Conservation (phyloP, 64 coral and sea anemone genomes). For the Montipora efflorescens region DNA sequence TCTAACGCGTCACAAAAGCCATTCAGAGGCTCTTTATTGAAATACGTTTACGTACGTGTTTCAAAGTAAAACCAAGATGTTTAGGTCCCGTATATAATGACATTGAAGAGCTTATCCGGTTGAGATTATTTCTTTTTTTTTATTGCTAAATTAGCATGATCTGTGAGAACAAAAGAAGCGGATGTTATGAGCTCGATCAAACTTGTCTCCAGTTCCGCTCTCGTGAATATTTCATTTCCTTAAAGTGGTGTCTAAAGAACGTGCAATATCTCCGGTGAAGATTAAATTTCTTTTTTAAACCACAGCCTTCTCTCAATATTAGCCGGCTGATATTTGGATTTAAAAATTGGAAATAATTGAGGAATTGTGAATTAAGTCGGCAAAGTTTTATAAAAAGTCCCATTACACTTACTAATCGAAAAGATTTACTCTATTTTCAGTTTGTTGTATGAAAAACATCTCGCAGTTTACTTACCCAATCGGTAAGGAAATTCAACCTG, state of each 20-base stretch:
- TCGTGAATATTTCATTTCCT: background rate
- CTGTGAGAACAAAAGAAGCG: background rate
- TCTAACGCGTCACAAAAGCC: no score
- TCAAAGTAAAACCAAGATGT: no score
- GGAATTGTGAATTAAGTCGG: background rate
- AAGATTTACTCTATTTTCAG: background rate
- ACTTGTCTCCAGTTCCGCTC: background rate
- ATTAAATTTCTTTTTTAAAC: conserved; percentile 31
- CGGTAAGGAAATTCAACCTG: background rate
- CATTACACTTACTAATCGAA: background rate
- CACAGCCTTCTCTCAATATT: background rate
- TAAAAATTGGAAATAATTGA: background rate
- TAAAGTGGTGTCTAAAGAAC: background rate
- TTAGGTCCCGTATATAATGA: no score
- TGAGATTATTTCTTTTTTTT: background rate
- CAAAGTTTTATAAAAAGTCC: background rate
- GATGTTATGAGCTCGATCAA: background rate
- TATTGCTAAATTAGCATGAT: background rate
- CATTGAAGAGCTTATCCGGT: background rate
- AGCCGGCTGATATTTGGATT: background rate
- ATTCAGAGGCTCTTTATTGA: no score
- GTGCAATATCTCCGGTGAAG: background rate
- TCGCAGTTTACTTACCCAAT: background rate
- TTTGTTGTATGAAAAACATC: background rate
- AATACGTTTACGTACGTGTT: no score